A percentile compares a stretch with the other conserved stretches of the same genome.
Evolutionary conservation across 1,140 invertebrate species (phyloP).

Genomic region (Nylanderia fulva): DNA sequence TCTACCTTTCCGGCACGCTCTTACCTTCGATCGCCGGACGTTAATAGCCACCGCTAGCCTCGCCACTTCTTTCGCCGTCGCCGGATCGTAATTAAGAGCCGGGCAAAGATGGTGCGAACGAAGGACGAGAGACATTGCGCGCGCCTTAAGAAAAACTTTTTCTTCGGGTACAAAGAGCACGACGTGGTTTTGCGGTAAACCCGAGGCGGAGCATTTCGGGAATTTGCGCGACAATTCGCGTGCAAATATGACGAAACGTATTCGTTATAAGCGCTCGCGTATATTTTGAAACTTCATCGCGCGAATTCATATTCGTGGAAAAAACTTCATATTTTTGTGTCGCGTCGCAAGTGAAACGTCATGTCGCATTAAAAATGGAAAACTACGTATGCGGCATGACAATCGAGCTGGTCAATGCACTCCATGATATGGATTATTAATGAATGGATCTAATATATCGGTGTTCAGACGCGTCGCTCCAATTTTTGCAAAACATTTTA

Average conservation of each 20-base stretch:
- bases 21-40: conserved; percentile 72
- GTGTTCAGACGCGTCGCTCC: conserved; percentile 45
- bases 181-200: neutral
- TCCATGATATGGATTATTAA: conserved; percentile 44
- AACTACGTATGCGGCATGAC: conserved; percentile 1
- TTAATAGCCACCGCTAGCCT: conserved; percentile 72
- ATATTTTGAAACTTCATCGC: conserved; percentile 7
- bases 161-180: neutral
- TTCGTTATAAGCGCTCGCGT: neutral
- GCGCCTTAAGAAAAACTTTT: neutral
- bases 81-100: conserved; percentile 75
- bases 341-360: neutral
- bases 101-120: conserved; percentile 60
- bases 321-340: conserved; percentile 16
- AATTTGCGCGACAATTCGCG: neutral
- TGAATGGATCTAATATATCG: neutral
- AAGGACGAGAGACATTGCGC: conserved; percentile 29
- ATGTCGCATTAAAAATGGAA: conserved; percentile 49
- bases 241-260: neutral
- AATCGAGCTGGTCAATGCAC: conserved; percentile 47
- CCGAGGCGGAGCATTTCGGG: neutral
- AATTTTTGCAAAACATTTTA: conserved; percentile 18
- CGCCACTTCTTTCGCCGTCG: conserved; percentile 47
- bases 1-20: conserved; percentile 40
- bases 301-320: conserved; percentile 1